Conservation (phyloP, 1,140 invertebrate species). For the Gryon sp. region DNA sequence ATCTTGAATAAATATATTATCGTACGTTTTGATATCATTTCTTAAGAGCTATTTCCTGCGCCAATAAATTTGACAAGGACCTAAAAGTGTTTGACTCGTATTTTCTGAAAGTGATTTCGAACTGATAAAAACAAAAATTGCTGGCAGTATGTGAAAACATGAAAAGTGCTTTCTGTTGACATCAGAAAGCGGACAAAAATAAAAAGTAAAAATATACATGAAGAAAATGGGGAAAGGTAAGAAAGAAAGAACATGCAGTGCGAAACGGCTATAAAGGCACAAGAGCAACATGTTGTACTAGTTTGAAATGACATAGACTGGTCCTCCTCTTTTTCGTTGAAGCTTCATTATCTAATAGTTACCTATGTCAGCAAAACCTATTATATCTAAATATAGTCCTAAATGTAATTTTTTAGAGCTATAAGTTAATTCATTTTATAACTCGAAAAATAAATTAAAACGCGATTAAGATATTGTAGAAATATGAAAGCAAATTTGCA, state of each 20-base stretch:
- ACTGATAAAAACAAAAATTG: constrained; percentile 14
- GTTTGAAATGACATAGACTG: constrained; percentile 22
- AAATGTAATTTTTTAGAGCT: too few species aligned
- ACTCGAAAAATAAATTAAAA: too few species aligned
- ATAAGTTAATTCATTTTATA: too few species aligned
- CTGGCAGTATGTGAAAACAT: too few species aligned
- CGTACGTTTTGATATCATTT: constrained; percentile 16
- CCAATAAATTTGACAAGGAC: constrained; percentile 30
- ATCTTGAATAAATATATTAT: constrained; percentile 32
- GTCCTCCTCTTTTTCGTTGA: constrained; percentile 28
- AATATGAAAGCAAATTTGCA: too few species aligned
- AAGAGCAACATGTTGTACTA: constrained; percentile 5
- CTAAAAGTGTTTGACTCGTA: constrained; percentile 37
- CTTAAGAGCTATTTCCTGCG: constrained; percentile 23
- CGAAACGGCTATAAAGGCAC: constrained; percentile 19
- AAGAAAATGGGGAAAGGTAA: constrained; percentile 8
- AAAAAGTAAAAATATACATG: constrained; percentile 7
- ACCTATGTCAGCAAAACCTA: too few species aligned
- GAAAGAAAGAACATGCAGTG: too few species aligned
- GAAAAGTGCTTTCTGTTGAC: too few species aligned
- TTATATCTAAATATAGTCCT: too few species aligned
- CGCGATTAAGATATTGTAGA: too few species aligned
- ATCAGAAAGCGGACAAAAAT: constrained; percentile 20
- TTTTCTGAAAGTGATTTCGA: constrained; percentile 31
- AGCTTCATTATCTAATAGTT: too few species aligned